phyloP scores from a whole-genome alignment of 1,140 invertebrate species.

The Cydia fagiglandana region DNA sequence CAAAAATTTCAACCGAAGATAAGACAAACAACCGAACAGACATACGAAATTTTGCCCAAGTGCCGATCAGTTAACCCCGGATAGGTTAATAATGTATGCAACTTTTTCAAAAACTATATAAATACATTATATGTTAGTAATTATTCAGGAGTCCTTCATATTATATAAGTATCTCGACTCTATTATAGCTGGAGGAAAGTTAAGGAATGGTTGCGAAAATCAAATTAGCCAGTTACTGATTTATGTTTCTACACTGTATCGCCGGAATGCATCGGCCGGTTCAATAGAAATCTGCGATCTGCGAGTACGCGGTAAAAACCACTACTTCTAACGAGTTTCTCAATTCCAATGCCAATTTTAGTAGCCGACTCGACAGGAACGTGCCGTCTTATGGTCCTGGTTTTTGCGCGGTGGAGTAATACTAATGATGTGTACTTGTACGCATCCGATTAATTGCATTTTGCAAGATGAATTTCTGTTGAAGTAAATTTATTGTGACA shows the following conservation, averaged over 20 bases:
- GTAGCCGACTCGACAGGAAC: conserved; percentile 48
- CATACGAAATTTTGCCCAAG: too few relatives aligned
- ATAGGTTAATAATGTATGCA: too few relatives aligned
- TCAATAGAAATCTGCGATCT: conserved; percentile 64
- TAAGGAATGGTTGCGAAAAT: too few relatives aligned
- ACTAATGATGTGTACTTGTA: conserved; percentile 21
- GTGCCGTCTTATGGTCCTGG: conserved; percentile 33
- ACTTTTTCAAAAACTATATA: too few relatives aligned
- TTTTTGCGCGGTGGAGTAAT: conserved; percentile 12
- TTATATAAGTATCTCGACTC: too few relatives aligned
- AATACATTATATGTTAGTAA: too few relatives aligned
- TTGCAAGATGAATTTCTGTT: conserved; percentile 29
- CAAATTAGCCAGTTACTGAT: not conserved
- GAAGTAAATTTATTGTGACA: conserved; percentile 40
- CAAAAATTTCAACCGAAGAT: too few relatives aligned
- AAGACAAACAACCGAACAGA: too few relatives aligned
- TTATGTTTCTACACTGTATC: not conserved
- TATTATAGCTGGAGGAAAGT: too few relatives aligned
- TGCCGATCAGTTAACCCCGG: too few relatives aligned
- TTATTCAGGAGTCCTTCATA: too few relatives aligned
- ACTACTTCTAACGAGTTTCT: conserved; percentile 68
- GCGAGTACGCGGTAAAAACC: conserved; percentile 53
- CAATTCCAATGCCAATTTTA: conserved; percentile 65
- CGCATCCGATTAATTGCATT: not conserved
- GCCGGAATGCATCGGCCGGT: conserved; percentile 49